Conservation (phyloP, 1,140 invertebrate species). For the Drosophila ercepeae region DNA sequence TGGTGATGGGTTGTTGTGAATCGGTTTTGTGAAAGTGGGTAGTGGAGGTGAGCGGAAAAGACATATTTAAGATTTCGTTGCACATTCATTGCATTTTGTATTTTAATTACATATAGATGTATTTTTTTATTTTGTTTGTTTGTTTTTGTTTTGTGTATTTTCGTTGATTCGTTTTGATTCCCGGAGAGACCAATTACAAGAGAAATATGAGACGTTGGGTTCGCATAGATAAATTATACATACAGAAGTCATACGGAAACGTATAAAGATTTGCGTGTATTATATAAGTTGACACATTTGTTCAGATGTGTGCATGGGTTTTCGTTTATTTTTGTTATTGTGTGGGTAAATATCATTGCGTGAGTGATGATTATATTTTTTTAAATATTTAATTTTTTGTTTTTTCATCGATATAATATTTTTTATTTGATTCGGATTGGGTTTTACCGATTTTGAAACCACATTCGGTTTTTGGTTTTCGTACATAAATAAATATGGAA, state of each 20-base stretch:
- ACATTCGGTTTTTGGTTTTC: constrained; percentile 83
- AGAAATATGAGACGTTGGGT: constrained; percentile 6
- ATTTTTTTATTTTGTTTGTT: constrained; percentile 7
- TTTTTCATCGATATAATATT: constrained; percentile 71
- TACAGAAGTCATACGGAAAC: constrained; percentile 26
- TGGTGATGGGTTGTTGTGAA: constrained; percentile 21
- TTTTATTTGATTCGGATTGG: constrained; percentile 74
- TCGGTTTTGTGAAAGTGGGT: not conserved
- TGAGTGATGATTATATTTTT: constrained; percentile 65
- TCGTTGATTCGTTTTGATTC: constrained; percentile 30
- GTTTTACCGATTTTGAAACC: constrained; percentile 79
- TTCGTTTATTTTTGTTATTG: constrained; percentile 17
- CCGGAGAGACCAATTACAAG: constrained; percentile 33
- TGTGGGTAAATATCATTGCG: constrained; percentile 58
- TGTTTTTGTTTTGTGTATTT: constrained; percentile 29
- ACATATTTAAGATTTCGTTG: constrained; percentile 43
- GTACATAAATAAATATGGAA: constrained; percentile 84
- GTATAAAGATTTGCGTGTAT: constrained; percentile 26
- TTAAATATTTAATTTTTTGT: constrained; percentile 51
- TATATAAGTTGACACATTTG: constrained; percentile 57
- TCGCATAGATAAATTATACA: constrained; percentile 13
- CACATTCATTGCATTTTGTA: constrained; percentile 53
- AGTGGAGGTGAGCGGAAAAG: constrained; percentile 30
- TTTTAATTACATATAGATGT: constrained; percentile 43
- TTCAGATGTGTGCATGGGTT: constrained; percentile 59